Percentiles rank a stretch among this genome's conserved stretches.
Conservation (phyloP, 2,113 vertebrate genomes). For the Oryzias javanicus region DNA sequence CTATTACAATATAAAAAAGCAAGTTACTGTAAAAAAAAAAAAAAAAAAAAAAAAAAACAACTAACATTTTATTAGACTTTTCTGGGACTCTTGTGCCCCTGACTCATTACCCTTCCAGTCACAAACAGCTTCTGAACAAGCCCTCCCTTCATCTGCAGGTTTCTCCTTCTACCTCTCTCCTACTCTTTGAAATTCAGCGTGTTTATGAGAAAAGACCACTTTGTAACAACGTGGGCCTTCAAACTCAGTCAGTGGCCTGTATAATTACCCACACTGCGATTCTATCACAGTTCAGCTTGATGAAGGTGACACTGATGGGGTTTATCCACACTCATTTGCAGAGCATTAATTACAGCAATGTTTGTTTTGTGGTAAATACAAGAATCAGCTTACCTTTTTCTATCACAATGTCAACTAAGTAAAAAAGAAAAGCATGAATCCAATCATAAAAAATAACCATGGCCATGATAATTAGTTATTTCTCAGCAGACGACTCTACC, state of each 20-base stretch:
- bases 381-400: constrained; percentile 40
- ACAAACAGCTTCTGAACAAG: not conserved
- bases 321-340: constrained; percentile 41
- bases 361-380: constrained; percentile 48
- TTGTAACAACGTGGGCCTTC: constrained; percentile 12
- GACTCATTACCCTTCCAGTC: constrained; percentile 44
- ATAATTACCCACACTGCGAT: constrained; percentile 53
- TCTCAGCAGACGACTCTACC: not conserved
- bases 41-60: constrained; percentile 27
- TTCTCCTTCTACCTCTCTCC: constrained; percentile 5
- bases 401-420: constrained; percentile 13
- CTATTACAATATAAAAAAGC: constrained; percentile 24
- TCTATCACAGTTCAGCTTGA: constrained; percentile 56
- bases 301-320: constrained; percentile 30
- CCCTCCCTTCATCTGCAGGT: not conserved
- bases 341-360: constrained; percentile 47
- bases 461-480: not conserved
- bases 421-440: constrained; percentile 21
- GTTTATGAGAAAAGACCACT: constrained; percentile 28
- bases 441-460: constrained; percentile 7
- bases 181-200: constrained; percentile 16
- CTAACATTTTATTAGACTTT: constrained; percentile 41
- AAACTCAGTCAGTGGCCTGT: constrained; percentile 48
- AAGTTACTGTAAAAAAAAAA: constrained; percentile 28
- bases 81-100: constrained; percentile 29